Conservation (phyloP, 1,140 invertebrate genomes). For the Helicoverpa armigera region DNA sequence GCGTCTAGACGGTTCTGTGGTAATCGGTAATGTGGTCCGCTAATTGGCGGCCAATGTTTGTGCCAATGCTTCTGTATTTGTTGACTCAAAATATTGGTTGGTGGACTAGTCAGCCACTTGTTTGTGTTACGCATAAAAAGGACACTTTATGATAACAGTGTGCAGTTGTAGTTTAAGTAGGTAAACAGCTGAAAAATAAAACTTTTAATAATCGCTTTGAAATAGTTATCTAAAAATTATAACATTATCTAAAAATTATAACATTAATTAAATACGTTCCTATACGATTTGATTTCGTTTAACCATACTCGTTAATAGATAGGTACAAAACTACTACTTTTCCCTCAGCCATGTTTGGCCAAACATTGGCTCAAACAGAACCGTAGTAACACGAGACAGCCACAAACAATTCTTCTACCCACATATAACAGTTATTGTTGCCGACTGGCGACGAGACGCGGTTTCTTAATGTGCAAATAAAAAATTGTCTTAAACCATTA, state of each 20-base stretch:
- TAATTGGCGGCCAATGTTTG: slow-evolving; percentile 39
- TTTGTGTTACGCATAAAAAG: too few relatives aligned
- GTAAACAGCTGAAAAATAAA: too few relatives aligned
- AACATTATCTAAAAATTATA: too few relatives aligned
- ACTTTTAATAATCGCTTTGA: too few relatives aligned
- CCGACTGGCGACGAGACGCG: slow-evolving; percentile 39
- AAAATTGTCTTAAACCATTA: slow-evolving; percentile 52
- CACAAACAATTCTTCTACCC: slow-evolving; percentile 61
- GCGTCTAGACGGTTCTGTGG: slow-evolving; percentile 63
- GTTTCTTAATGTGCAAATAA: slow-evolving; percentile 66
- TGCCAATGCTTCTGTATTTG: neutral
- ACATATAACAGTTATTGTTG: slow-evolving; percentile 58
- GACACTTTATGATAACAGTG: too few relatives aligned
- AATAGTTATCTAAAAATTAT: too few relatives aligned
- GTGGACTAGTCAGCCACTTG: too few relatives aligned
- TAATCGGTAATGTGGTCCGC: slow-evolving; percentile 46
- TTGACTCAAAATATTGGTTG: neutral
- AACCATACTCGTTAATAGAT: too few relatives aligned
- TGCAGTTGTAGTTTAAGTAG: too few relatives aligned
- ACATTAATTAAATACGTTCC: too few relatives aligned
- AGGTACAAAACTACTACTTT: neutral
- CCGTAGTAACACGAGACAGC: slow-evolving; percentile 45
- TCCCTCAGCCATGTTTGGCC: slow-evolving; percentile 5
- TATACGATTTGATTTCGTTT: too few relatives aligned
- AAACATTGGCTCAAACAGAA: slow-evolving; percentile 38